phyloP scores from a whole-genome alignment of 2,888 invertebrate genomes.

The Mechanitis messenoides region DNA sequence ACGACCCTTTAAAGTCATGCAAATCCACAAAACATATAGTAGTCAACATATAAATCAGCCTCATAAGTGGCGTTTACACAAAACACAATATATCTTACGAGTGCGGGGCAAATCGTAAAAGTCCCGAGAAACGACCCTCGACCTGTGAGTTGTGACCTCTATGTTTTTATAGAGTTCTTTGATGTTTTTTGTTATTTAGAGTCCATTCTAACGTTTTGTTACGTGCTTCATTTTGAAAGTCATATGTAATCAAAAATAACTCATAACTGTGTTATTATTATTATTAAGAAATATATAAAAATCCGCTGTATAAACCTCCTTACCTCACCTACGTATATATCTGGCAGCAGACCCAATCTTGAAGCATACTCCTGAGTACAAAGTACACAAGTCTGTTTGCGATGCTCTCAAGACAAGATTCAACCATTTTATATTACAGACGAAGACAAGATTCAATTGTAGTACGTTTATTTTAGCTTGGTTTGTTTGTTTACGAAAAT shows the following conservation, averaged over 20 bases:
- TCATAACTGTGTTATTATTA: too few species aligned
- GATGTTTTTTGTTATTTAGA: constrained; percentile 1
- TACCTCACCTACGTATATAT: background rate
- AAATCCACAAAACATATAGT: constrained; percentile 37
- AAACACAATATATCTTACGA: constrained; percentile 52
- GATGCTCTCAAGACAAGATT: constrained; percentile 57
- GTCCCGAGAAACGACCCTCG: constrained; percentile 46
- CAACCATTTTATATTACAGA: constrained; percentile 60
- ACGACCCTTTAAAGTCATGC: constrained; percentile 1
- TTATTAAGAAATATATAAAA: too few species aligned
- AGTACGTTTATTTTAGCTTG: constrained; percentile 44
- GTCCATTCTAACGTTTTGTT: background rate
- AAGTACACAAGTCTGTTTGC: constrained; percentile 41
- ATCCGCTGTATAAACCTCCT: background rate
- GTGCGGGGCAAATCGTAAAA: constrained; percentile 68
- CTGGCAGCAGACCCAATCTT: background rate
- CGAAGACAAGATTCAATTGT: constrained; percentile 55
- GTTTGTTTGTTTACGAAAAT: constrained; percentile 54
- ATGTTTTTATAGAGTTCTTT: constrained; percentile 41
- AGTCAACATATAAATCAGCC: constrained; percentile 60
- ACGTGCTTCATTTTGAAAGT: too few species aligned
- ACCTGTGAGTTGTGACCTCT: constrained; percentile 38
- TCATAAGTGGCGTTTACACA: constrained; percentile 70
- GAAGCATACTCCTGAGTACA: constrained; percentile 1
- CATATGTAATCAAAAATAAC: too few species aligned